phyloP scores from a whole-genome alignment of 2,797 vertebrate genomes.

The Aphelocoma californica region DNA sequence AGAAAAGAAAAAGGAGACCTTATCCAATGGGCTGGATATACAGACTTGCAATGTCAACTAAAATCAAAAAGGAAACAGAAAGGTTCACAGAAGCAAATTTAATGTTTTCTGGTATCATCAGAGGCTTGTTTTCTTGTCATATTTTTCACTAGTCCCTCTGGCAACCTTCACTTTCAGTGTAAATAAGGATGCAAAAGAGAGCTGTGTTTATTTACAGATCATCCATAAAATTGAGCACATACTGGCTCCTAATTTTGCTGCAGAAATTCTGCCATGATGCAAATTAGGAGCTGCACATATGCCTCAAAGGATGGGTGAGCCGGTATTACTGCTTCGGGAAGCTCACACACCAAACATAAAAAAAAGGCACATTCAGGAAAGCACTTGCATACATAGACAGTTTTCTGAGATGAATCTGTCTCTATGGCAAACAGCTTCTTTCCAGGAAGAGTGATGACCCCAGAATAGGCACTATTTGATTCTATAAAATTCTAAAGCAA shows the following conservation, averaged over 20 bases:
- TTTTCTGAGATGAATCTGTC: background rate
- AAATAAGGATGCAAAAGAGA: background rate
- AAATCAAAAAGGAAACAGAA: background rate
- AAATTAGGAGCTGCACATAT: constrained; percentile 23
- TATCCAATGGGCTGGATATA: background rate
- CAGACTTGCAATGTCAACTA: background rate
- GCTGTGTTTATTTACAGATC: constrained; percentile 8
- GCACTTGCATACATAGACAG: background rate
- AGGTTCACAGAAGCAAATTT: background rate
- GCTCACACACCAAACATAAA: background rate
- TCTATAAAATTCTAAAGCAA: background rate
- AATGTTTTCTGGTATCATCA: background rate
- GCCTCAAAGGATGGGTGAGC: background rate
- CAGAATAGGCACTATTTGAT: background rate
- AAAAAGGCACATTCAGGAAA: background rate
- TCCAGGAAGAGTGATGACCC: background rate
- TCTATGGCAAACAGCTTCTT: background rate
- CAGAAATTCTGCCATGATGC: background rate
- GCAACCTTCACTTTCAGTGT: background rate
- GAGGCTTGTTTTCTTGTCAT: background rate
- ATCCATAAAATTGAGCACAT: background rate
- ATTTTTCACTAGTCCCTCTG: background rate
- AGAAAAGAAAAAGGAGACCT: background rate
- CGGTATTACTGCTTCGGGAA: background rate
- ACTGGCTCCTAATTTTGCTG: background rate